Evolutionary conservation across 1,140 invertebrate species (phyloP), one percentile per base, ranked within the genome.

Genomic region (Leguminivora glycinivorella): DNA sequence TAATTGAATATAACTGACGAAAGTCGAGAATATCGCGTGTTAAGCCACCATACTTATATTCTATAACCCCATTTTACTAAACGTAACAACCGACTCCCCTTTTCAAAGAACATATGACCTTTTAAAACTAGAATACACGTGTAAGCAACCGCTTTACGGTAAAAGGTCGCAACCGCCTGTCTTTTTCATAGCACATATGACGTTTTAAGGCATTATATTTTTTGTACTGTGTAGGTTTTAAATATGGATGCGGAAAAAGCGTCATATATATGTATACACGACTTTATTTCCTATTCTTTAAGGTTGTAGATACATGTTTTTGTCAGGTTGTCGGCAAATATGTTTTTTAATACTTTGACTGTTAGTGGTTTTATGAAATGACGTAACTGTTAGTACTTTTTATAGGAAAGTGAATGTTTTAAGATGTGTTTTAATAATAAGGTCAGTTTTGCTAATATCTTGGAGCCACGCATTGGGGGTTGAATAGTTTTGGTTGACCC

Each of bases 361-460:
- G 5, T 40, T 9, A 40, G 38, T 40, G 7, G 6, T 52, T 14
- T 52, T 47, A 22, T 0, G n/a, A 52, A 52, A 22, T 52, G 47
- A 22, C 19, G 47, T 52, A 52, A 52, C 4, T 22, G 19, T 22
- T 9, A 52, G 7, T 22, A 22, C 1, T 22, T 7, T 22, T 22
- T 17, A 3, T 52, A 10, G 47, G 19, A 52, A 52, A 22, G 7
- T 22, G 10, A 19, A 10, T 22, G 47, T 52, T 52, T 52, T 52
- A 6, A 7, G 22, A 52, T 52, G 6, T 22, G 47, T 22, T 0
- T 1, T 9, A 3, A 3, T 52, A 52, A 52, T 52, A 52, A 52
- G 47, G 47, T 52, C 47, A 52, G 19, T 19, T 52, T 52, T 38
- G 47, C 22, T 52, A 52, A 52, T 52, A 52, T 52, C 47, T 52